A percentile compares a stretch with the other conserved stretches of the same genome.
These are phyloP conservation scores for Alloplasta piceator DNA, from an alignment of 2,888 invertebrate species.

Conservation along the genomic window DNA sequence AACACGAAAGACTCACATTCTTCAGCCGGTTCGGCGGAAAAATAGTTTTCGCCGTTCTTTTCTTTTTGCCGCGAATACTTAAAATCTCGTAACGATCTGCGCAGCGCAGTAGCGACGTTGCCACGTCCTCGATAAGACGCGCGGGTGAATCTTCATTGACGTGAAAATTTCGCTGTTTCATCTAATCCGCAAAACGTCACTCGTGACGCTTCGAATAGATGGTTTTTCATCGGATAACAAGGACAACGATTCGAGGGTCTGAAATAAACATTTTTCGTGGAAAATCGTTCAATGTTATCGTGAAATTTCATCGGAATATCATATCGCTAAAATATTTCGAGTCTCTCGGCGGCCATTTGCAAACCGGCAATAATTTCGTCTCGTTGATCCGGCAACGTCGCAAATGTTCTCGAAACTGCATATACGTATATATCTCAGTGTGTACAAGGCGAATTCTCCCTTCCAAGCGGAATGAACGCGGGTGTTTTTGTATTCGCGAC, in stretches of 20 bases:
- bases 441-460: constrained; percentile 37
- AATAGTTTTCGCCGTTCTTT: constrained; percentile 77
- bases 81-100: constrained; percentile 80
- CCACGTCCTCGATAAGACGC: constrained; percentile 65
- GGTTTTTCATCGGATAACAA: not conserved
- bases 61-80: constrained; percentile 83
- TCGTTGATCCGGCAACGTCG: constrained; percentile 71
- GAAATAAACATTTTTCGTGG: not conserved
- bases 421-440: not conserved
- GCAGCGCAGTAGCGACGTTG: constrained; percentile 77
- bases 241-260: not conserved
- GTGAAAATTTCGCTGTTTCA: constrained; percentile 15
- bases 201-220: not conserved
- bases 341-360: constrained; percentile 28
- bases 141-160: constrained; percentile 39
- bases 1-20: constrained; percentile 7
- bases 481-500: constrained; percentile 78
- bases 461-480: constrained; percentile 73
- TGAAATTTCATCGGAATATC: not conserved
- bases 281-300: not conserved
- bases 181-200: not conserved
- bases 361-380: constrained; percentile 32
- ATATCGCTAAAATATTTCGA: no score
- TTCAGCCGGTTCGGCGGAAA: constrained; percentile 59
- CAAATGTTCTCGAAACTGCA: not conserved